Conservation (phyloP, 1,140 invertebrate species). For the Archivesica marissinica region DNA sequence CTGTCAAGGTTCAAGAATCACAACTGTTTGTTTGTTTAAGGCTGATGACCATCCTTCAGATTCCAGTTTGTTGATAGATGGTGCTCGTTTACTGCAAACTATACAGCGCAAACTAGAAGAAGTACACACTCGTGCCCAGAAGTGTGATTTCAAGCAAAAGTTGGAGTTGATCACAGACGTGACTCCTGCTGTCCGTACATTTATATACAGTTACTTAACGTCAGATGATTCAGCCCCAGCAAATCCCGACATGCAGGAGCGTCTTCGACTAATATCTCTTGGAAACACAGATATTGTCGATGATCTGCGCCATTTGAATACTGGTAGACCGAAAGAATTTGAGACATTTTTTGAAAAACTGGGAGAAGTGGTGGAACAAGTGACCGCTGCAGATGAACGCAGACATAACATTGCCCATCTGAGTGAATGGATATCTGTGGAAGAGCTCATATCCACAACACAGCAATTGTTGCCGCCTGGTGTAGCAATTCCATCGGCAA, state of each 20-base stretch:
- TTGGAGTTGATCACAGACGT: slow-evolving; percentile 36
- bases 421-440: slow-evolving; percentile 57
- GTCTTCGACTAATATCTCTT: slow-evolving; percentile 62
- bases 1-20: too few species aligned
- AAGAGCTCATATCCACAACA: slow-evolving; percentile 56
- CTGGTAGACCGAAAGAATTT: slow-evolving; percentile 58
- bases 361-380: slow-evolving; percentile 43
- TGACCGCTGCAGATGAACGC: slow-evolving; percentile 64
- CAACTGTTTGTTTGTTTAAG: too few species aligned
- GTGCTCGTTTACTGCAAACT: too few species aligned
- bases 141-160: slow-evolving; percentile 40
- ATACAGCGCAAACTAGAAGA: slow-evolving; percentile 55
- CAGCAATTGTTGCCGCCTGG: slow-evolving; percentile 32
- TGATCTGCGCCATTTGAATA: slow-evolving; percentile 61
- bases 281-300: slow-evolving; percentile 56
- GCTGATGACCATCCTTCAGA: too few species aligned
- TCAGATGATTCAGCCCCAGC: slow-evolving; percentile 51
- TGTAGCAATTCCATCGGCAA: slow-evolving; percentile 52
- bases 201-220: slow-evolving; percentile 65
- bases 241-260: slow-evolving; percentile 56
- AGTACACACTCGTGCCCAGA: slow-evolving; percentile 59
- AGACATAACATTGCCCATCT: slow-evolving; percentile 58
- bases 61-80: too few species aligned
- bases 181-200: slow-evolving; percentile 28
- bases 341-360: slow-evolving; percentile 58